Evolutionary conservation across 2,797 vertebrate species (phyloP), one percentile per base, ranked within the genome.

Genomic region (Geotrypetes seraphini): DNA sequence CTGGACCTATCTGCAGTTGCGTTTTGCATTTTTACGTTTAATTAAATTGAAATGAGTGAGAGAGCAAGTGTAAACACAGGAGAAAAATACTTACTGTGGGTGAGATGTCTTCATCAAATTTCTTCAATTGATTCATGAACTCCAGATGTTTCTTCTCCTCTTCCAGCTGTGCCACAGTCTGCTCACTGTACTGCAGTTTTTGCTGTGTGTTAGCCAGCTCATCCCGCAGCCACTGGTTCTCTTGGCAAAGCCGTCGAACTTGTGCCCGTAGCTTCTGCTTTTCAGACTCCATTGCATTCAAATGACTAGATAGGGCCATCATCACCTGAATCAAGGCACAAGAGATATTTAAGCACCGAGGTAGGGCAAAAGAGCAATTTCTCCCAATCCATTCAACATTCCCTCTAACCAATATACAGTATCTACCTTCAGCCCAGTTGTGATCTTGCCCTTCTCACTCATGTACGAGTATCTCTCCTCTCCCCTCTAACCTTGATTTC

Each of bases 101-200:
- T 0, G 93, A 95, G 12, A 89, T 80, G 3, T 98, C 94, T 12
- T 96, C 92, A 1, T 99, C 96, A 0, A 97, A 99, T 43, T 98
- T 97, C 66, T 96, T 92, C 28, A 99, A 81, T 80, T 97, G 92
- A 59, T 95, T 92, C 88, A 98, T 88, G 66, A 98, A 99, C 70
- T 97, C 91, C 39, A 99, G 81, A 53, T 99, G 94, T 31, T 96
- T 98, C 77, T 99, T 99, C 65, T 97, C 96, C 65, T 99, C 94
- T 72, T 99, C 94, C 28, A 99, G 81, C 61, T 99, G 96, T n/a
- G 94, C 94, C 62, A 97, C 95, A 0, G 66, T 93, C 66, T 98
- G 95, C 19, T 99, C 94, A 2, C 96, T 98, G 47, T 84, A 91
- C 77, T 98, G 96, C 29, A 99, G 82, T 69, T 96, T 93, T 77